Base-by-base conservation (phyloP, 2,113 vertebrate genomes). In the Anarrhichthys ocellatus region DNA sequence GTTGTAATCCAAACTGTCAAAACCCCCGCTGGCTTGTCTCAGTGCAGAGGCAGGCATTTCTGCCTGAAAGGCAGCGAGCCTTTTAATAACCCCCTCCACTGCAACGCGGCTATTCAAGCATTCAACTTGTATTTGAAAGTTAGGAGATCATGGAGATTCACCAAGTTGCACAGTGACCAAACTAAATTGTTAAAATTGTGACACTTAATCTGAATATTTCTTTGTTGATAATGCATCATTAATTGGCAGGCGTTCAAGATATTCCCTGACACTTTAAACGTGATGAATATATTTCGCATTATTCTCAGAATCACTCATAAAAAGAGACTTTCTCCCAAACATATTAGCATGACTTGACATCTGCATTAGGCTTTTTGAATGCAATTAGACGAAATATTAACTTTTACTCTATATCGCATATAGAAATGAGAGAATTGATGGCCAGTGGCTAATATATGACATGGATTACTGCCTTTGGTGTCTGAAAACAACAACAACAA, bases 1-100 rank as follows among this genome's bases (percentile, higher is more conserved):
- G 6, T 67, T 84, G 78, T 75, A 85, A 83, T 88, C 75, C 73
- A 64, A 84, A 76, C 89, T 92, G 84, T 91, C 83, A 81, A 48
- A 83, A 20, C 74, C 76, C 80, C 76, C 27, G 81, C 70, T 82
- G 56, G 22, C 72, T 69, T 68, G 74, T 84, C 67, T 83, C 67
- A 63, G 59, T 82, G 83, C 77, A 50, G 59, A 61, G 42, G 27
- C 34, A 42, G 71, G 24, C 42, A 52, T 76, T 73, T 77, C 66
- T 75, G 42, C 66, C 77, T 69, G 59, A 81, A 78, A 80, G 77
- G 17, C 58, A 71, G 63, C 1, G 0, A 9, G 36, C 42, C 46
- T 81, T 89, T 87, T 78, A 90, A 85, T 85, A 70, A 82, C 58
- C 56, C 34, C 64, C 62, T 50, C 32, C 27, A 54, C 13, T 78